Evolutionary conservation across 2,113 vertebrate species (phyloP).

Genomic region (Aptenodytes patagonicus): DNA sequence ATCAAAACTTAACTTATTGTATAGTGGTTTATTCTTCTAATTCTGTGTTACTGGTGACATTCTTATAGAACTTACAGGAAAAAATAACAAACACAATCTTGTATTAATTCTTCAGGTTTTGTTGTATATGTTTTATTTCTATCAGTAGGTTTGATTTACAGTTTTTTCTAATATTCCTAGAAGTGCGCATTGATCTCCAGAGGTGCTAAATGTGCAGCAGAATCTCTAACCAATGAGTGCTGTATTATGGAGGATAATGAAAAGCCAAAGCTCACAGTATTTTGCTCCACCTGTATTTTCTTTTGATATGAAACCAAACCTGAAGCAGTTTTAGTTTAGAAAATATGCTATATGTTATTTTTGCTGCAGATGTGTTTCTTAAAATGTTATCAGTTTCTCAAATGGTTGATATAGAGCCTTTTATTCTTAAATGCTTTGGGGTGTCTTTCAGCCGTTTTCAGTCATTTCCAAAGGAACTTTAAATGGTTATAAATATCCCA

Average conservation of each 20-base stretch:
- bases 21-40: background rate
- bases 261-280: background rate
- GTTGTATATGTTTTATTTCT: background rate
- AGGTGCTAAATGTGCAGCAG: background rate
- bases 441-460: background rate
- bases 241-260: background rate
- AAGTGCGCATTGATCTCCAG: background rate
- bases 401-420: background rate
- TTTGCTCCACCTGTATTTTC: background rate
- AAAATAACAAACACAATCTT: background rate
- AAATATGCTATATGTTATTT: background rate
- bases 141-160: background rate
- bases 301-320: background rate
- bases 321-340: background rate
- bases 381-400: background rate
- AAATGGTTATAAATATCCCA: background rate
- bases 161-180: background rate
- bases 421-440: background rate
- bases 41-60: background rate
- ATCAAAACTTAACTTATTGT: background rate
- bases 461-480: background rate
- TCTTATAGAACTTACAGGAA: background rate
- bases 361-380: background rate
- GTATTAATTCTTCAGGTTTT: background rate
- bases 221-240: background rate